These are phyloP conservation scores for Camptogramma bilineatum DNA, from an alignment of 2,888 invertebrate genomes.

Conservation along the genomic window DNA sequence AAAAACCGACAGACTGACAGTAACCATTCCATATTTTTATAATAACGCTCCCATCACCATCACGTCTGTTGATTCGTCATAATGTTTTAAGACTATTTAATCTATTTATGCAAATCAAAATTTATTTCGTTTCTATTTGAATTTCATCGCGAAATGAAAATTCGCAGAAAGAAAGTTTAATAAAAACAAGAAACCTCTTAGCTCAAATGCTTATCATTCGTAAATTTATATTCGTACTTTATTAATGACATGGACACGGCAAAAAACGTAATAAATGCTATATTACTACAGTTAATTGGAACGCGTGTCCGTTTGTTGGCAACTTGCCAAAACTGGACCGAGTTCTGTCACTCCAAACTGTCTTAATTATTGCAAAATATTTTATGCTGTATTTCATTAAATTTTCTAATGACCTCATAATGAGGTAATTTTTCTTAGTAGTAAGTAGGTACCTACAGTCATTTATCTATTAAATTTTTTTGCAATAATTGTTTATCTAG, in stretches of 20 bases:
- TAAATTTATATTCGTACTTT: constrained; percentile 29
- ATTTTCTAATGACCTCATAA: no score
- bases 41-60: neutral
- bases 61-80: neutral
- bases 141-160: neutral
- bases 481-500: no score
- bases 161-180: neutral
- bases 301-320: constrained; percentile 49
- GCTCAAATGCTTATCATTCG: constrained; percentile 12
- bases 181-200: constrained; percentile 4
- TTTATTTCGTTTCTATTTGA: neutral
- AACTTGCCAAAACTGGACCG: constrained; percentile 50
- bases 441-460: no score
- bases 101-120: neutral
- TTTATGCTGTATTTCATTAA: neutral
- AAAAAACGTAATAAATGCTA: constrained; percentile 41
- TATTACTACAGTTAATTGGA: constrained; percentile 43
- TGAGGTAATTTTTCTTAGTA: no score
- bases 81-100: neutral
- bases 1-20: neutral
- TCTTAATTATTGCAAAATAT: constrained; percentile 2
- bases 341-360: constrained; percentile 19
- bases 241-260: constrained; percentile 38
- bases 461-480: no score
- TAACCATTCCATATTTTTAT: neutral